phyloP scores from a whole-genome alignment of 2,888 invertebrate species.

The Lagria hirta region DNA sequence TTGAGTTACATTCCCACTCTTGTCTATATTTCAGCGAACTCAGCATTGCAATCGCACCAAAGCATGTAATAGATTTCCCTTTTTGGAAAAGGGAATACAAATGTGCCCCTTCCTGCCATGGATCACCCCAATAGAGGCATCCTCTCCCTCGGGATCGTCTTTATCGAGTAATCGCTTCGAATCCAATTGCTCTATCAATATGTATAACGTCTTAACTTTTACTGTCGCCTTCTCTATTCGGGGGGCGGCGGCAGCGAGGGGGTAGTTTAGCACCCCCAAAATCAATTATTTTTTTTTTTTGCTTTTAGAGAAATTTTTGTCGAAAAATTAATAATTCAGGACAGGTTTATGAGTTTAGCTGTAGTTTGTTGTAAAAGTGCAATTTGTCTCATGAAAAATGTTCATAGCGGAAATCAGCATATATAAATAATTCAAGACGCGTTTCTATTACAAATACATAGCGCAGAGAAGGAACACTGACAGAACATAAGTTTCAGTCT shows the following conservation, averaged over 20 bases:
- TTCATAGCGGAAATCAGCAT: conserved; percentile 37
- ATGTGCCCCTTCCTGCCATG: conserved; percentile 42
- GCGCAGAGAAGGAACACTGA: conserved; percentile 42
- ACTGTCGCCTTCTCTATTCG: conserved; percentile 34
- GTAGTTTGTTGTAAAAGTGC: conserved; percentile 19
- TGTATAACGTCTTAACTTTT: conserved; percentile 55
- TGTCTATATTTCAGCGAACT: conserved; percentile 37
- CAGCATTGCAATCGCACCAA: conserved; percentile 37
- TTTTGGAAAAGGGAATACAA: conserved; percentile 41
- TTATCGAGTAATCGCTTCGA: conserved; percentile 55
- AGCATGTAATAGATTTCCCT: conserved; percentile 45
- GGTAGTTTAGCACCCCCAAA: conserved; percentile 37
- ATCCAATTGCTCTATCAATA: conserved; percentile 56
- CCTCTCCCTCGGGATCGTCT: conserved; percentile 46
- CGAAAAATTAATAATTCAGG: conserved; percentile 23
- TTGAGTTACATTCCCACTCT: no score
- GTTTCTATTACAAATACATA: conserved; percentile 44
- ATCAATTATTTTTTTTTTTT: conserved; percentile 34
- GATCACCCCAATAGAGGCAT: conserved; percentile 46
- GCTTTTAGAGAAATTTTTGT: conserved; percentile 23
- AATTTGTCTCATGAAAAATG: conserved; percentile 26
- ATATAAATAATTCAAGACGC: conserved; percentile 48
- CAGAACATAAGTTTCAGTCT: conserved; percentile 50
- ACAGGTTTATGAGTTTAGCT: background rate
- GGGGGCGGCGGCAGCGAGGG: conserved; percentile 10